A percentile compares a stretch with the other conserved stretches of the same genome.
These are phyloP conservation scores for Hirtodrosophila alboralis DNA, from an alignment of 2,888 invertebrate species.

Conservation along the genomic window DNA sequence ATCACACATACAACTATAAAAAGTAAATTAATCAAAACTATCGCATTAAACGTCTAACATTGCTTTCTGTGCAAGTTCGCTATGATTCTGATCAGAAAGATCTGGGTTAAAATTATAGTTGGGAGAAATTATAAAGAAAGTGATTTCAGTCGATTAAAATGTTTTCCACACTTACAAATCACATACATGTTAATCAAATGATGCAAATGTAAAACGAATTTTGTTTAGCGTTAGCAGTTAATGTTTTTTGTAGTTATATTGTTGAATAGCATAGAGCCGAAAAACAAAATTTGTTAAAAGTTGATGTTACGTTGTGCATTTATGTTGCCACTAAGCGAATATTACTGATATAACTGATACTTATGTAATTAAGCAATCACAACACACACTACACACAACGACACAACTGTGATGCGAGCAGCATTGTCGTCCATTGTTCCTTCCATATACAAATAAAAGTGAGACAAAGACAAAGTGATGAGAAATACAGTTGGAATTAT, in stretches of 20 bases:
- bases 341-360: conserved; percentile 29
- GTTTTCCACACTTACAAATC: conserved; percentile 22
- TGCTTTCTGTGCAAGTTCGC: conserved; percentile 14
- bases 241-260: conserved; percentile 56
- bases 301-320: conserved; percentile 70
- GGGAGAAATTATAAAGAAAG: neutral
- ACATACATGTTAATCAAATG: conserved; percentile 27
- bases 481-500: conserved; percentile 2
- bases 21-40: conserved; percentile 12
- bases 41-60: conserved; percentile 14
- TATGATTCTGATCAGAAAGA: neutral
- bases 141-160: conserved; percentile 20
- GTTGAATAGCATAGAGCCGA: conserved; percentile 37
- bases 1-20: conserved; percentile 10
- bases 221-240: conserved; percentile 65
- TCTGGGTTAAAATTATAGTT: too few species aligned
- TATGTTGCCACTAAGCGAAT: conserved; percentile 57
- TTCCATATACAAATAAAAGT: conserved; percentile 60
- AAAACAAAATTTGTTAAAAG: conserved; percentile 45
- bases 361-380: conserved; percentile 13
- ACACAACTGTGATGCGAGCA: conserved; percentile 51
- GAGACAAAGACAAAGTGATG: neutral
- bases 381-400: conserved; percentile 48
- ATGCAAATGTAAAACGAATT: conserved; percentile 52
- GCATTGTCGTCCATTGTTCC: conserved; percentile 80